Conservation (phyloP, 2,113 vertebrate species). For the Ellobius talpinus region DNA sequence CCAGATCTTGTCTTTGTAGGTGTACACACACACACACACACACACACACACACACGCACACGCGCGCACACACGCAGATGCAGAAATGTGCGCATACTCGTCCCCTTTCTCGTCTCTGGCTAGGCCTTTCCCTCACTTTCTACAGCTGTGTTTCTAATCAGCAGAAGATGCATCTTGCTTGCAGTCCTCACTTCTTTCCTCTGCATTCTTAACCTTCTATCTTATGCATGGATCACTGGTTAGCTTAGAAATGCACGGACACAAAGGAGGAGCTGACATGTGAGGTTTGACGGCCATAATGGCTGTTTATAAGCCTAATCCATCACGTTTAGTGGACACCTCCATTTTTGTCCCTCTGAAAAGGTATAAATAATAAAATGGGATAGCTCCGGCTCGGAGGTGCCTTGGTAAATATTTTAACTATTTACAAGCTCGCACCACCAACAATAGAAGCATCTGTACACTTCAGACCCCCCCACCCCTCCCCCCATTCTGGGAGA, state of each 20-base stretch:
- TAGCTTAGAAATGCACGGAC: slow-evolving; percentile 98
- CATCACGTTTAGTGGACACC: slow-evolving; percentile 99
- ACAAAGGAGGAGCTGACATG: slow-evolving; percentile 98
- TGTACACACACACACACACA: not conserved
- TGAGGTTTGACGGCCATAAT: slow-evolving; percentile 98
- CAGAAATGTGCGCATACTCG: not conserved
- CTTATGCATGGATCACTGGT: slow-evolving; percentile 99
- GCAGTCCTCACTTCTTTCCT: slow-evolving; percentile 93
- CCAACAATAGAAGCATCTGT: slow-evolving; percentile 98
- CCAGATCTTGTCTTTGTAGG: not conserved
- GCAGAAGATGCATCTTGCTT: slow-evolving; percentile 96
- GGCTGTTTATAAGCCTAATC: slow-evolving; percentile 99
- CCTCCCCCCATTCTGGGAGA: slow-evolving; percentile 85
- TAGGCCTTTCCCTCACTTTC: slow-evolving; percentile 57
- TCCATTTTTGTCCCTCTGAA: slow-evolving; percentile 98
- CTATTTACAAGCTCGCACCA: slow-evolving; percentile 97
- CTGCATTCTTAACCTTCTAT: slow-evolving; percentile 96
- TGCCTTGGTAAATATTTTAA: slow-evolving; percentile 99
- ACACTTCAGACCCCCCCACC: slow-evolving; percentile 85
- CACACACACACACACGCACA: fast-evolving
- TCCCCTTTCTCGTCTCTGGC: not conserved
- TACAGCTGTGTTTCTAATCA: slow-evolving; percentile 97
- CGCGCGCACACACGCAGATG: not conserved
- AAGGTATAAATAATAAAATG: slow-evolving; percentile 99
- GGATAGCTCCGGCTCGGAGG: slow-evolving; percentile 90